Percentiles rank a stretch among this genome's conserved stretches.
These are phyloP conservation scores for Synergus umbraculus DNA, from an alignment of 2,888 invertebrate species.

Conservation along the genomic window DNA sequence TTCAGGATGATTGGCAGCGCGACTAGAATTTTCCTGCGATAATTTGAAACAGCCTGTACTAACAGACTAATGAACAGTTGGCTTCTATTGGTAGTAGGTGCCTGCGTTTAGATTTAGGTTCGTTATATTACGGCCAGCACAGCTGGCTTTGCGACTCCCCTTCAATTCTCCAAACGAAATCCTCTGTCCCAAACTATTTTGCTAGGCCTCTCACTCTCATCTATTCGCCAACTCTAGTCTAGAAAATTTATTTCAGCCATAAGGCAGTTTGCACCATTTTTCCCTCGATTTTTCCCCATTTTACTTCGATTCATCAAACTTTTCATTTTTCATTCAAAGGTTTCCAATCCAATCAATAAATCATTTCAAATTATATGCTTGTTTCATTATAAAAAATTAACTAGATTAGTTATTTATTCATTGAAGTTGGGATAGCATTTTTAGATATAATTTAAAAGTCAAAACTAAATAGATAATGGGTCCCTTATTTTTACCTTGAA, in stretches of 20 bases:
- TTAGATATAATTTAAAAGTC: not conserved
- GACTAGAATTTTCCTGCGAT: not conserved
- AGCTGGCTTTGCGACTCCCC: constrained; percentile 70
- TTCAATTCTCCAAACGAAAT: constrained; percentile 53
- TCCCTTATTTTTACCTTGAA: not conserved
- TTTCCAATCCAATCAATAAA: not conserved
- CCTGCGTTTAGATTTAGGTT: constrained; percentile 61
- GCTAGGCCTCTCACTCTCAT: constrained; percentile 47
- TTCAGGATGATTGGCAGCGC: not conserved
- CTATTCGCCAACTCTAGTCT: not conserved
- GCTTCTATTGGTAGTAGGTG: constrained; percentile 72
- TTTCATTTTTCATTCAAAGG: not conserved
- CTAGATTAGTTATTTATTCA: too few relatives aligned
- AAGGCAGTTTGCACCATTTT: not conserved
- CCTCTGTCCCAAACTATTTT: constrained; percentile 46
- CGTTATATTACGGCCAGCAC: constrained; percentile 70
- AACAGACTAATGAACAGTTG: constrained; percentile 75
- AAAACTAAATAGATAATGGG: too few relatives aligned
- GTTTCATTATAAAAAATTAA: not conserved
- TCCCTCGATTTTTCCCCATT: too few relatives aligned
- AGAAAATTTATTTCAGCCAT: constrained; percentile 18
- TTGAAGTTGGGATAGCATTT: not conserved
- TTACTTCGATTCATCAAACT: not conserved
- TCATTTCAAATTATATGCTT: too few relatives aligned
- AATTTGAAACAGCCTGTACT: constrained; percentile 53